Evolutionary conservation across 2,113 vertebrate species (phyloP), one percentile per base, ranked within the genome.

Genomic region (Glaucomys volans): DNA sequence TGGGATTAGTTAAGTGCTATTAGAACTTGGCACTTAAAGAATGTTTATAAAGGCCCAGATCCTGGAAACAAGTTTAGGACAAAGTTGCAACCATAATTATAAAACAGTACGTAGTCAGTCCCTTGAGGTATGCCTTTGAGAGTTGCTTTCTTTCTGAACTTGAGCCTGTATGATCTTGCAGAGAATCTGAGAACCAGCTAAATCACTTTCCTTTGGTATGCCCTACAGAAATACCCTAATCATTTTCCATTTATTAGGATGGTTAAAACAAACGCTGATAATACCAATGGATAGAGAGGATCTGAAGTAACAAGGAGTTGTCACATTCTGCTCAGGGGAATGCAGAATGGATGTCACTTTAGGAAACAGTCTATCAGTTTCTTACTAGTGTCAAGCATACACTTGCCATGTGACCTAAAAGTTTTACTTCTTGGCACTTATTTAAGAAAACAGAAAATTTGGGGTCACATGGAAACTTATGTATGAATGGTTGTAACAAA

Each of bases 281-380:
- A 12, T 20, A 4, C 3, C 3, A n/a, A 64, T 7, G 40, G 4
- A 17, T 42, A 13, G 18, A 18, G 24, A 83, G 14, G 10, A 22
- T 4, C 8, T 5, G 14, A 14, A n/a, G 5, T 4, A 13, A 8
- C 1, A 18, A 17, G 20, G 4, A 71, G 42, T 0, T 2, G 4
- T 24, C 20, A 28, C 2, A 2, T 24, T 17, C 1, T 32, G 14
- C 5, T 42, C 4, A 17, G 17, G 12, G 16, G 32, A 71, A 54
- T 16, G 10, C n/a, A 59, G 32, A 79, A 57, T n/a, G 22, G 9
- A 7, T 13, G 3, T 32, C 66, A 35, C 26, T 89, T 72, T 71
- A 37, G 28, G 44, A 69, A 93, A 69, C 14, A 40, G 11, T 3
- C 17, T n/a, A 8, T 17, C 66, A n/a, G 59, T 62, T 62, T 62